Evolutionary conservation across 2,113 vertebrate genomes (phyloP).

Genomic region (Platycercus adscitus): DNA sequence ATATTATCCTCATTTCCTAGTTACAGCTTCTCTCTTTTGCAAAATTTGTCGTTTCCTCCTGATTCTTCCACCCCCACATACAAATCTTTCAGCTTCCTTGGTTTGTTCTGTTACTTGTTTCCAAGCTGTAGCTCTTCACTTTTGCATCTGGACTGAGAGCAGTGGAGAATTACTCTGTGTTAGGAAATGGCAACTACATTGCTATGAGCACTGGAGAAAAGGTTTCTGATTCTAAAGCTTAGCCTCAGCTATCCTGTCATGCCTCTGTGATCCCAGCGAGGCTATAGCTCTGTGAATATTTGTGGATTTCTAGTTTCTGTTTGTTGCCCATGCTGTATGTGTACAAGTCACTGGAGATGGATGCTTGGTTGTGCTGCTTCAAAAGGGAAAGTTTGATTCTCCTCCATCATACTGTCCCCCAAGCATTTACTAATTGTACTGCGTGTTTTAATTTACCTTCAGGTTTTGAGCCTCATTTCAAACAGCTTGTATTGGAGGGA

Average conservation of each 20-base stretch:
- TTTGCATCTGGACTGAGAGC: background rate
- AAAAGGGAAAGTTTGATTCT: background rate
- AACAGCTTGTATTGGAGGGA: background rate
- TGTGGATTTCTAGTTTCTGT: background rate
- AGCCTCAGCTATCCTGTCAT: background rate
- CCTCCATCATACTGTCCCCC: background rate
- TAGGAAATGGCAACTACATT: background rate
- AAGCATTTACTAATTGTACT: background rate
- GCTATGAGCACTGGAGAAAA: background rate
- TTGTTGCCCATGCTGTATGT: background rate
- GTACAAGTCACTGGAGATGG: background rate
- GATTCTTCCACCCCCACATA: background rate
- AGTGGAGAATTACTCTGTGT: background rate
- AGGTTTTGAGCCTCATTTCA: background rate
- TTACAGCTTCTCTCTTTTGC: background rate
- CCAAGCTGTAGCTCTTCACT: background rate
- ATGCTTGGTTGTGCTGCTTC: background rate
- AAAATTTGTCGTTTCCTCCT: slow-evolving; percentile 27
- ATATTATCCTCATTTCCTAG: background rate
- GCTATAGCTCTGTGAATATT: background rate
- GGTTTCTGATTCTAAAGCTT: background rate
- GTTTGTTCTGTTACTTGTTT: background rate
- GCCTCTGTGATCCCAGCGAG: background rate
- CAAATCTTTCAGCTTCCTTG: background rate
- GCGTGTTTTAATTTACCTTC: background rate